These are phyloP conservation scores for Brenthis hecate DNA, from an alignment of 2,888 invertebrate genomes.

Conservation along the genomic window DNA sequence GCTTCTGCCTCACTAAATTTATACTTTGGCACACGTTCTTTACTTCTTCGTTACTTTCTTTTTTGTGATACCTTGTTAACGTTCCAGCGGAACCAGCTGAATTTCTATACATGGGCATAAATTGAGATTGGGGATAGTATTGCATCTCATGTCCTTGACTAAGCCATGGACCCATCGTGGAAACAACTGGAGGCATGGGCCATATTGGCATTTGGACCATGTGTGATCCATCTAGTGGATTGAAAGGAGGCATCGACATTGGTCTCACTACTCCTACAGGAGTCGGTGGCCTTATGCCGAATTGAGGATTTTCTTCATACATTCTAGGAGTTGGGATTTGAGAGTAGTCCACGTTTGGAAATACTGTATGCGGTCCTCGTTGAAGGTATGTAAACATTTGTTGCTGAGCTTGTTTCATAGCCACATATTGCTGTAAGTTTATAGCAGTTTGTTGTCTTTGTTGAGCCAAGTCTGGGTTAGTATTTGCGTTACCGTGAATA, in stretches of 20 bases:
- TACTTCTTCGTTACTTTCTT: constrained; percentile 62
- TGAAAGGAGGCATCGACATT: constrained; percentile 61
- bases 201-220: constrained; percentile 75
- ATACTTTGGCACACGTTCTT: constrained; percentile 80
- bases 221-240: constrained; percentile 62
- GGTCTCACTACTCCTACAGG: constrained; percentile 66
- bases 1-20: constrained; percentile 78
- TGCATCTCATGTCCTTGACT: constrained; percentile 72
- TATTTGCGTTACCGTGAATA: constrained; percentile 68
- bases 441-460: constrained; percentile 77
- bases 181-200: constrained; percentile 68
- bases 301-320: constrained; percentile 66
- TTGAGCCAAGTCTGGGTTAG: constrained; percentile 60
- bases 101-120: constrained; percentile 73
- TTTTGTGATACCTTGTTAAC: constrained; percentile 72
- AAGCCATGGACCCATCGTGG: constrained; percentile 68
- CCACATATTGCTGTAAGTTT: constrained; percentile 77
- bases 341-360: constrained; percentile 65
- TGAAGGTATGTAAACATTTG: constrained; percentile 76
- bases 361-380: constrained; percentile 72
- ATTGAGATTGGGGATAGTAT: constrained; percentile 74
- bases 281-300: constrained; percentile 65
- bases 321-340: constrained; percentile 58
- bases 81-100: constrained; percentile 78
- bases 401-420: constrained; percentile 80